Conservation (phyloP, 2,113 vertebrate species). For the Oxyruncus cristatus region DNA sequence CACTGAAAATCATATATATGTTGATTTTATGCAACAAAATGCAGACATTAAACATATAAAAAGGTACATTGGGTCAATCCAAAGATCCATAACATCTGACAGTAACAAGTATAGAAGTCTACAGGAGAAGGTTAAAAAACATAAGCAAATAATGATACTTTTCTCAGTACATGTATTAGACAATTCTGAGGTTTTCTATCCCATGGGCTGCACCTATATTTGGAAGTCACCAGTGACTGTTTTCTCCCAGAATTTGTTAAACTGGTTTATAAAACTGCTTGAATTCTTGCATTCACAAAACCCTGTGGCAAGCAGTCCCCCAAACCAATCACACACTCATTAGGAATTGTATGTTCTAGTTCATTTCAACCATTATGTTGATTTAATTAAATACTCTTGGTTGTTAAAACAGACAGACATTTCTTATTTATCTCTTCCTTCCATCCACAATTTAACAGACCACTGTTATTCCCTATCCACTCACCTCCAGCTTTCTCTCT, state of each 20-base stretch:
- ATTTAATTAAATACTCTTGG: background rate
- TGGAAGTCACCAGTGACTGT: background rate
- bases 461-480: background rate
- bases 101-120: background rate
- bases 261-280: background rate
- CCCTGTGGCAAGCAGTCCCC: background rate
- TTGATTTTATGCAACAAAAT: conserved; percentile 17
- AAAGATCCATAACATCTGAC: background rate
- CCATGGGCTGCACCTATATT: background rate
- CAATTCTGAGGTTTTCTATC: background rate
- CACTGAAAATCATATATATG: background rate
- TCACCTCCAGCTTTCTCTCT: background rate
- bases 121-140: background rate
- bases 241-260: background rate
- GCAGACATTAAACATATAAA: background rate
- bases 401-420: background rate
- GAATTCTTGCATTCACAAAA: background rate
- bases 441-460: background rate
- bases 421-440: background rate
- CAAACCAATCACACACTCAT: accelerated
- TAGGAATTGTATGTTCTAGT: background rate
- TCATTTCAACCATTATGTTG: background rate
- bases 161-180: background rate
- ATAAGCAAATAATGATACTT: background rate
- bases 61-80: background rate